A percentile compares a stretch with the other conserved stretches of the same genome.
Evolutionary conservation across 1,140 invertebrate species (phyloP).

Genomic region (Drosophila pandora): DNA sequence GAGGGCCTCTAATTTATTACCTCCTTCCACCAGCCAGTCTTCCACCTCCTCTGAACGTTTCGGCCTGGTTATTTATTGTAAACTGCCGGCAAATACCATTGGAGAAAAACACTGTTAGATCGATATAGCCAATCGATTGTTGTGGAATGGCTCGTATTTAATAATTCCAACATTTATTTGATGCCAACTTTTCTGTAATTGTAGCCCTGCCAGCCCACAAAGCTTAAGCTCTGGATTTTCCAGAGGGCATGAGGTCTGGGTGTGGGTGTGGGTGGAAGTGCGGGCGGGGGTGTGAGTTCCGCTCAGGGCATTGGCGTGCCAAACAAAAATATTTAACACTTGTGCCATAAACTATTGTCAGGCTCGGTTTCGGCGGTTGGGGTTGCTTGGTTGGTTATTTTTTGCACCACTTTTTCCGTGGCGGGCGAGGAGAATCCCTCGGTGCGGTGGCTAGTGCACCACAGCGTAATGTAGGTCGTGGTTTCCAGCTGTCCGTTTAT

Average conservation of each 20-base stretch:
- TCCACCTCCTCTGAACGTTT: constrained; percentile 11
- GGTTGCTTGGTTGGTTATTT: background rate
- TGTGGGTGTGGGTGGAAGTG: background rate
- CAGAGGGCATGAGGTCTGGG: background rate
- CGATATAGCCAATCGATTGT: constrained; percentile 61
- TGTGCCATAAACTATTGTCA: constrained; percentile 79
- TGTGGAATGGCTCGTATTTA: constrained; percentile 71
- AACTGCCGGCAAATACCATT: constrained; percentile 49
- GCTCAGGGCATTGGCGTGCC: constrained; percentile 67
- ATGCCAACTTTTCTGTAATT: constrained; percentile 72
- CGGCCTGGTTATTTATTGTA: constrained; percentile 72
- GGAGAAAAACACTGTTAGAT: constrained; percentile 66
- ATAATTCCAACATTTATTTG: constrained; percentile 80
- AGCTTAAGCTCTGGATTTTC: constrained; percentile 43
- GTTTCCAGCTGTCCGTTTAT: constrained; percentile 15
- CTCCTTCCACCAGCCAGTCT: background rate
- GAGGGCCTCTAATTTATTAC: constrained; percentile 60
- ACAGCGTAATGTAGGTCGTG: constrained; percentile 68
- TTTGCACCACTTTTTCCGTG: constrained; percentile 1
- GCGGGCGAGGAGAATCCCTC: constrained; percentile 4
- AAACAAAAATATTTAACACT: constrained; percentile 82
- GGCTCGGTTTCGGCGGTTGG: constrained; percentile 27
- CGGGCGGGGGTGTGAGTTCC: constrained; percentile 31
- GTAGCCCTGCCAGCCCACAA: constrained; percentile 30
- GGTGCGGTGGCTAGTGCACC: constrained; percentile 27